Conservation (phyloP, 2,797 vertebrate species). For the Oreochromis grahami region DNA sequence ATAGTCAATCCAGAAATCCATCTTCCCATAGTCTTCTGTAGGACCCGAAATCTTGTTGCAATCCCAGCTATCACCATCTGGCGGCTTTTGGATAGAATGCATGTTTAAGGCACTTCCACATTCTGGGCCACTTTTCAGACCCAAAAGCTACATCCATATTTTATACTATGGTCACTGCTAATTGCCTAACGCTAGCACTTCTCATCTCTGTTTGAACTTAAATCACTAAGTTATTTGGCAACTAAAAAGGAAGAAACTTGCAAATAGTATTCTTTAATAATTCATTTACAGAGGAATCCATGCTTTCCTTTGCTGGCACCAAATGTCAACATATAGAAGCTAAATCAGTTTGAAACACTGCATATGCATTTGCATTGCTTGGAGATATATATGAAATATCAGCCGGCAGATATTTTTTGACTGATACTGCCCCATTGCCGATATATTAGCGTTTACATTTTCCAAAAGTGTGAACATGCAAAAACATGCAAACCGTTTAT, state of each 20-base stretch:
- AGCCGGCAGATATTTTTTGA: neutral
- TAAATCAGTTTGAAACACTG: neutral
- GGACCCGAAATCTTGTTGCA: neutral
- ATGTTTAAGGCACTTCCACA: neutral
- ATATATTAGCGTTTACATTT: neutral
- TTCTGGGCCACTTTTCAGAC: neutral
- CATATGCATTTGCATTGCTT: neutral
- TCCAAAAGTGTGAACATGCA: neutral
- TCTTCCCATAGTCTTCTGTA: neutral
- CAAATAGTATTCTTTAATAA: neutral
- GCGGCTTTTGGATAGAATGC: neutral
- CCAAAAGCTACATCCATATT: neutral
- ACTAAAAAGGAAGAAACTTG: neutral
- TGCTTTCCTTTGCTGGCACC: neutral
- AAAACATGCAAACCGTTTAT: neutral
- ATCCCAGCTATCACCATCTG: neutral
- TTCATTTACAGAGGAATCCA: neutral
- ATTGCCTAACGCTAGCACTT: neutral
- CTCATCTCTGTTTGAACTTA: neutral
- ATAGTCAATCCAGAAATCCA: neutral
- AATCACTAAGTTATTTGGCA: neutral
- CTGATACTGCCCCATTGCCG: neutral
- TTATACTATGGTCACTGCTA: neutral
- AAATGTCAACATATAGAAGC: neutral
- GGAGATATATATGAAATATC: neutral